Evolutionary conservation across 2,888 invertebrate genomes (phyloP), one percentile per base, ranked within the genome.

Genomic region (Erebia palarica): DNA sequence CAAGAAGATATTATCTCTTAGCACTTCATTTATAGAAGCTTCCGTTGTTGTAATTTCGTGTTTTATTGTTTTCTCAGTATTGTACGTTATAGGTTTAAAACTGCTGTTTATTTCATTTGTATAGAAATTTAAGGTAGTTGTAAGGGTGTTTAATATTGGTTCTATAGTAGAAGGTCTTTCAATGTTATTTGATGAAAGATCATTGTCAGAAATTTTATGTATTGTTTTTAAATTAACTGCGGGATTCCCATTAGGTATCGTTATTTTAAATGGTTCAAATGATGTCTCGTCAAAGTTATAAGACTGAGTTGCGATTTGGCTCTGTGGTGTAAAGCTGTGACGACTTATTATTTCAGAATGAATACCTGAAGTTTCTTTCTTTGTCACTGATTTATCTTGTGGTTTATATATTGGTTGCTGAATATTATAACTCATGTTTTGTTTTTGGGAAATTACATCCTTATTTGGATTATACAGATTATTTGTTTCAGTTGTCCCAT

Each of bases 1-100:
- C 18, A 93, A 77, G 76, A 92, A 93, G 66, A 92, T 84, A 69
- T 93, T 93, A 2, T 86, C 84, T 75, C 82, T 80, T 44, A 93
- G 78, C 18, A 85, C 80, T 27, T 87, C 82, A 77, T 85, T 76
- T 81, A 18, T 84, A 7, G 71, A 76, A 36, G 57, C 21, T 68
- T 78, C 82, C 2, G 76, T 78, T 51, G 73, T 79, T 21, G 79
- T 76, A 44, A 73, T 73, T 70, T 77, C 74, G 27, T 80, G 77
- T 63, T 63, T 71, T 60, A 68, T 66, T 65, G 57, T 65, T 59
- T 36, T 65, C 42, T 64, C 65, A 16, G 44, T 64, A 51, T 65
- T 64, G 18, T 47, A 66, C 73, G 36, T 81, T 82, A 13, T 78
- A 69, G 73, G 78, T 55, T 68, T 74, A 55, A 77, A 77, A 49